Base-by-base conservation (phyloP, 23 tunicate species). In the Corella eumyota region DNA sequence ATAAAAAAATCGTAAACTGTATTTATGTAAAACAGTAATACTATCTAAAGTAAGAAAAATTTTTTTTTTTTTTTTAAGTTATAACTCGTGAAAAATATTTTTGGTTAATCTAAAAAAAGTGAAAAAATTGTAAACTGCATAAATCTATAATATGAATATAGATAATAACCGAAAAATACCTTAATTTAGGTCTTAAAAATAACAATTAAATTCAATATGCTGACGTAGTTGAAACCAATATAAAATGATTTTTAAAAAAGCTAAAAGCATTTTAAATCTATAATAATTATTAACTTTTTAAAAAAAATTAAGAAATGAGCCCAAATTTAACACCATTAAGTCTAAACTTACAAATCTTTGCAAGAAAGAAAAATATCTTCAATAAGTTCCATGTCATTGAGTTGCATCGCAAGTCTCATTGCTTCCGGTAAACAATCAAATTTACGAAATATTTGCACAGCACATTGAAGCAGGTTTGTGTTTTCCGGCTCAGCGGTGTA, bases 401-500 rank as follows among this genome's bases (percentile, higher is more conserved):
- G 59, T 49, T 92, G 98, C 72, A 92, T 65, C 5, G 93, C 93
- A 25, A 92, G 80, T 49, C 92, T 40, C 79, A 92, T 31, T 0
- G 98, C 98, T 76, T 92, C 93, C 4, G 93, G 75, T 19, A 46
- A 56, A 2, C 85, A 53, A 70, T 83, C 93, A 30, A 92, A 92
- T 34, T 92, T 83, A 40, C 85, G 52, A 69, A 81, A 92, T 9
- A 92, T 76, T 55, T 74, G 67, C 7, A 92, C 71, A 9, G 98
- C 92, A 19, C 93, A 76, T 49, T 62, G 75, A 31, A 92, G 47
- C 45, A 92, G 63, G 36, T 72, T 83, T 24, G 81, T 82, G 76
- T 92, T 92, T 40, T 92, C 98, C 7, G 98, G 98, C 11, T 92
- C 98, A 0, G 98, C 90, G 4, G 93, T 70, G 63, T 82, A 92